Conservation (phyloP, 2,113 vertebrate species). For the Alligator mississippiensis region DNA sequence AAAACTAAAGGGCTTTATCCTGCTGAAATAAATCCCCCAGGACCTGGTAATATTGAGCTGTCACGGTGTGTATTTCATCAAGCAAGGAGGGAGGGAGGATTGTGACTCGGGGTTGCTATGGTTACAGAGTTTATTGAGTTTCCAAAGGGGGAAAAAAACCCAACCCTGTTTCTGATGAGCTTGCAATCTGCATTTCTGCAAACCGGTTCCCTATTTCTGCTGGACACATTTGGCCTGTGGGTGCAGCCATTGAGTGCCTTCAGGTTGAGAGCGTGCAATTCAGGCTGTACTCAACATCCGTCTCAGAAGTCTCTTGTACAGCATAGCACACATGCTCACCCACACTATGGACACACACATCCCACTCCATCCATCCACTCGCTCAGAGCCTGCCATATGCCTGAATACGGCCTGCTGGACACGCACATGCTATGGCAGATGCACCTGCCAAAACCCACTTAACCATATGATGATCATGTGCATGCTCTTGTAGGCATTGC, state of each 20-base stretch:
- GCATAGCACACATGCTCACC: neutral
- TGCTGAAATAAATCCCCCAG: neutral
- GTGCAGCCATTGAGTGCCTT: neutral
- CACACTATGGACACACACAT: neutral
- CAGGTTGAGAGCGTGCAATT: neutral
- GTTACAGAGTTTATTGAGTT: neutral
- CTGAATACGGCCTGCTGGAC: neutral
- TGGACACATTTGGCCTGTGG: neutral
- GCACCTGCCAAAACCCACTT: no score
- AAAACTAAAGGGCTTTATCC: neutral
- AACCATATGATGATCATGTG: neutral
- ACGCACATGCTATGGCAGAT: no score
- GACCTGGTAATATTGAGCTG: slow-evolving; percentile 7
- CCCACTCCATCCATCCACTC: neutral
- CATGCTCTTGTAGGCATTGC: neutral
- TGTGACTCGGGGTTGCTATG: slow-evolving; percentile 44
- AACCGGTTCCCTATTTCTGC: neutral
- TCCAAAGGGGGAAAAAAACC: neutral
- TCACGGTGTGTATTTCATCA: neutral
- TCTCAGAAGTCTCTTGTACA: neutral
- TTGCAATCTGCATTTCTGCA: neutral
- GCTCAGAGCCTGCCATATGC: neutral
- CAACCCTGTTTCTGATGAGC: neutral
- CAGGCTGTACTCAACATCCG: neutral
- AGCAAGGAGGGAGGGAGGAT: neutral